Evolutionary conservation across 2,113 vertebrate genomes (phyloP).

Genomic region (Proterorhinus semilunaris): DNA sequence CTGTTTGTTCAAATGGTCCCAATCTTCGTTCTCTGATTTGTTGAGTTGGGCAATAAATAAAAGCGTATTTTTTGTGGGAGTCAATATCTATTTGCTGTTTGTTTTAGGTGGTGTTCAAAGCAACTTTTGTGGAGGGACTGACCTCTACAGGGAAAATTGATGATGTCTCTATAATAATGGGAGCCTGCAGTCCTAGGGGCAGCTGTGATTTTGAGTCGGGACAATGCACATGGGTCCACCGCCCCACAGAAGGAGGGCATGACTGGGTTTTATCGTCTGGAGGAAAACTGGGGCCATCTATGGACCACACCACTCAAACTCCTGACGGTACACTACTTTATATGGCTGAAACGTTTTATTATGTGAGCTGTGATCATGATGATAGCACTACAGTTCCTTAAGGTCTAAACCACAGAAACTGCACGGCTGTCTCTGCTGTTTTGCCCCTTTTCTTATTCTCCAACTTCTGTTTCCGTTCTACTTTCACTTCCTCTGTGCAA

Average conservation of each 20-base stretch:
- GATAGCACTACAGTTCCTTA: too few relatives aligned
- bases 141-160: conserved; percentile 62
- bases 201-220: conserved; percentile 78
- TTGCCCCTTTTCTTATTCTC: conserved; percentile 3
- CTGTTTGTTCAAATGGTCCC: not conserved
- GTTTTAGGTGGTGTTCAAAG: conserved; percentile 69
- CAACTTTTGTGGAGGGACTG: conserved; percentile 22
- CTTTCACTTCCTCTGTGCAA: conserved; percentile 2
- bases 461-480: conserved; percentile 37
- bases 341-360: too few relatives aligned
- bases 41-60: too few relatives aligned
- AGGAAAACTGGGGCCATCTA: conserved; percentile 47
- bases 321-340: conserved; percentile 53
- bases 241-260: conserved; percentile 40
- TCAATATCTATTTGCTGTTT: not conserved
- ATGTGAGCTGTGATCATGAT: too few relatives aligned
- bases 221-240: conserved; percentile 68
- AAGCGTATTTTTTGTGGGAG: too few relatives aligned
- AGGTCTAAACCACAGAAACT: not conserved
- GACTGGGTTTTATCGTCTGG: conserved; percentile 69
- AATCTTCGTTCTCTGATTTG: not conserved
- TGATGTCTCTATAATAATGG: conserved; percentile 64
- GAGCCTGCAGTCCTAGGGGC: conserved; percentile 60
- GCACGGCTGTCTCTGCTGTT: not conserved
- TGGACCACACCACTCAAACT: conserved; percentile 69